Evolutionary conservation across 1,140 invertebrate genomes (phyloP), one percentile per base, ranked within the genome.

Genomic region (Oscheius sp.): DNA sequence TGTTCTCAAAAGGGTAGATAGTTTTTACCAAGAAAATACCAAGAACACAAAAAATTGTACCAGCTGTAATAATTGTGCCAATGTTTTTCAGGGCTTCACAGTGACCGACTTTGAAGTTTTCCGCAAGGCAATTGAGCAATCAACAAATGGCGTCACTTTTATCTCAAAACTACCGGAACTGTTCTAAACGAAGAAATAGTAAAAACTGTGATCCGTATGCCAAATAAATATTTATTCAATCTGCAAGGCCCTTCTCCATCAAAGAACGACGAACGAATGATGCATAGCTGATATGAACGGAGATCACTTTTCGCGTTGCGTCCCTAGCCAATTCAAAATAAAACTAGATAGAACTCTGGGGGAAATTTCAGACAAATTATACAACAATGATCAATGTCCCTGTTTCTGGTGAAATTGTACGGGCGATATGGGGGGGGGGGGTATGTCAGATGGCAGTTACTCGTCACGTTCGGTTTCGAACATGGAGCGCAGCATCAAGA

Each of bases 401-500:
- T n/a, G n/a, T n/a, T n/a, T n/a, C n/a, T n/a, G n/a, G n/a, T n/a
- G n/a, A n/a, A n/a, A n/a, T n/a, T n/a, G n/a, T n/a, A n/a, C n/a
- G n/a, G n/a, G n/a, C n/a, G n/a, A n/a, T n/a, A n/a, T n/a, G n/a
- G 49, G 49, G 23, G 28, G 49, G 4, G 28, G 23, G 23, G 49
- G 49, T 7, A 15, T 15, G 23, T 55, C 49, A 55, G 49, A 7
- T 42, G 38, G 10, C 49, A n/a, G n/a, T 45, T 23, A 45, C 7
- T 68, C 66, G 3, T 68, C 66, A 20, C 46, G 52, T 46, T 71
- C 69, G 7, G 29, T 42, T 42, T 63, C 69, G 36, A 71, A 71
- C 69, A 71, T 71, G 7, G 68, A 73, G 1, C 73, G 68, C 3
- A 75, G 68, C 55, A 75, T 69, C 0, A 75, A 46, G 35, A 75